Evolutionary conservation across 1,140 invertebrate genomes (phyloP), one percentile per base, ranked within the genome.

Genomic region (Zaprionus camerounensis): DNA sequence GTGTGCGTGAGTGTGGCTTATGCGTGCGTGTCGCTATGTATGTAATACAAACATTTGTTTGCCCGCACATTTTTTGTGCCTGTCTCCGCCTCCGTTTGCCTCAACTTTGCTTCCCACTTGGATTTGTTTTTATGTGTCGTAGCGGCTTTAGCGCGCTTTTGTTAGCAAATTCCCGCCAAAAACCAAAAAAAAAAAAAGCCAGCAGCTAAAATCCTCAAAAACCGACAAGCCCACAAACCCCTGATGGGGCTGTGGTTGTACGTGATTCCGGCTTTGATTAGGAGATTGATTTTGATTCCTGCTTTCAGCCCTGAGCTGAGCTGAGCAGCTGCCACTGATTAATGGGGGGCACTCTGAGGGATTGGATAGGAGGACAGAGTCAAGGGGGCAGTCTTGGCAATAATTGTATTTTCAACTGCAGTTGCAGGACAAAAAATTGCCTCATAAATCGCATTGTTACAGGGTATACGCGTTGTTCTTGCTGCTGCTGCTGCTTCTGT

Each of bases 181-280:
- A 68, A 64, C 58, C 64, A 41, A 58, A 57, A 53, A 58, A 58
- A 53, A 53, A 58, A 58, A 69, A 56, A 22, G 28, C 24, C 36
- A 57, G 53, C 44, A 28, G 26, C 56, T 17, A 62, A 61, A 49
- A 44, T 9, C 58, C 46, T n/a, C 24, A 49, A 63, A 63, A 24
- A 5, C 34, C 20, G 20, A 22, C 9, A 64, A 22, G 13, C 9
- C 59, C 41, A 13, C 24, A 79, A 74, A 55, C 34, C 51, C 75
- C 71, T 87, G 71, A 88, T 83, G 36, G 7, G 80, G 68, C 68
- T 81, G 84, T 78, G 85, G 85, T 69, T 74, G 78, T 72, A 81
- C 84, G 84, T 88, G 84, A 88, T 88, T 88, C 83, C 81, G 69
- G 85, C 84, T 79, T 81, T 79, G 84, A 84, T 88, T 88, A 78